These are phyloP conservation scores for Erinaceus europaeus DNA, from an alignment of 2,113 vertebrate genomes.

Conservation along the genomic window DNA sequence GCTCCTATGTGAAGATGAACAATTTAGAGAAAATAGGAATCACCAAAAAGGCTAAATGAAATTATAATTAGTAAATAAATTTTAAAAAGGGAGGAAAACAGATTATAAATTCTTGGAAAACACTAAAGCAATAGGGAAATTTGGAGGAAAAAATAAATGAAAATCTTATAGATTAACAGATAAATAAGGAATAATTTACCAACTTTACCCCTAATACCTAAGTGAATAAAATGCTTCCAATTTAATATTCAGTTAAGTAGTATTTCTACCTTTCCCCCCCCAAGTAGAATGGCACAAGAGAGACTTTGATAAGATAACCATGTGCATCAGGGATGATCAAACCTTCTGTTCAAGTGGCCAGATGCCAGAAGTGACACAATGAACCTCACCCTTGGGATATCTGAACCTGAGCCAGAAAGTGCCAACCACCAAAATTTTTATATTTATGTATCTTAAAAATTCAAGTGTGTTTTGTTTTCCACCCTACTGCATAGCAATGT, in stretches of 20 bases:
- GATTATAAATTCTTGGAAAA: not conserved
- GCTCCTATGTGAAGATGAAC: not conserved
- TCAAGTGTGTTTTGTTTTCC: not conserved
- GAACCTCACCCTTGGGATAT: not conserved
- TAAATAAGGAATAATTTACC: conserved; percentile 20
- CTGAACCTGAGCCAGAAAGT: not conserved
- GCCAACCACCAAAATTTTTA: conserved; percentile 16
- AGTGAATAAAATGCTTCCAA: conserved; percentile 23
- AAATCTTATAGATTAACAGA: conserved; percentile 46
- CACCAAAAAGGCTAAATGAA: not conserved
- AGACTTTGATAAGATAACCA: conserved; percentile 31
- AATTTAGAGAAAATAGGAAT: not conserved
- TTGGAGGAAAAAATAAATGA: conserved; percentile 28
- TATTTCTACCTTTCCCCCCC: not conserved
- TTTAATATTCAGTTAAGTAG: conserved; percentile 27
- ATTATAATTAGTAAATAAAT: conserved; percentile 47
- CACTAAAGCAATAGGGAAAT: conserved; percentile 4
- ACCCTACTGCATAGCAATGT: not conserved
- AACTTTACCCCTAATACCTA: conserved; percentile 19
- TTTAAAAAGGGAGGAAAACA: not conserved
- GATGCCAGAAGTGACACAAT: conserved; percentile 12
- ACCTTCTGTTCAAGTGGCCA: conserved; percentile 51
- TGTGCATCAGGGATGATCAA: conserved; percentile 1
- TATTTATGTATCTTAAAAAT: not conserved
- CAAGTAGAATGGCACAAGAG: conserved; percentile 19